A percentile compares a stretch with the other conserved stretches of the same genome.
phyloP scores from a whole-genome alignment of 2,888 invertebrate species.

The Drosophila anomalata region DNA sequence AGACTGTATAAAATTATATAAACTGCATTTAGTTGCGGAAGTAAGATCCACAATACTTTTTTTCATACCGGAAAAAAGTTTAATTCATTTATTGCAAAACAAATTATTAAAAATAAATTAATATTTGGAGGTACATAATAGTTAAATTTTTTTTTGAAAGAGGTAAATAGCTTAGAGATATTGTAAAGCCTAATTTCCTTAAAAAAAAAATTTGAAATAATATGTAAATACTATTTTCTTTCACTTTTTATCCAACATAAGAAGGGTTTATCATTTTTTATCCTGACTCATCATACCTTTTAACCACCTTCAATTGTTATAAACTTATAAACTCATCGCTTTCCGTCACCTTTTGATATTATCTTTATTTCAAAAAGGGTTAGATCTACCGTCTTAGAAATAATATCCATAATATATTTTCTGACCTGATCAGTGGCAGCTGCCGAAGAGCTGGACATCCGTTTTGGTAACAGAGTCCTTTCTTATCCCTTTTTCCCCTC shows the following conservation, averaged over 20 bases:
- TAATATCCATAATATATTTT: neutral
- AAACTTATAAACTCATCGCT: slow-evolving; percentile 17
- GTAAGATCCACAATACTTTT: neutral
- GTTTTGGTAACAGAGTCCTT: slow-evolving; percentile 34
- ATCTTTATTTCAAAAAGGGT: slow-evolving; percentile 14
- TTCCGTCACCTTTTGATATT: slow-evolving; percentile 1
- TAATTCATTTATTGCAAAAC: neutral
- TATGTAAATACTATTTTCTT: too few species aligned
- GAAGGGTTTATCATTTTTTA: neutral
- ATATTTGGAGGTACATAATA: neutral
- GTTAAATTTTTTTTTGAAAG: too few species aligned
- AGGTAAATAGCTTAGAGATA: too few species aligned
- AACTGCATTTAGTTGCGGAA: neutral
- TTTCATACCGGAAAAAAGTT: neutral
- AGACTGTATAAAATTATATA: neutral
- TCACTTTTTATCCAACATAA: too few species aligned
- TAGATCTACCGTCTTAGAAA: slow-evolving; percentile 10
- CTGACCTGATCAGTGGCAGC: slow-evolving; percentile 21
- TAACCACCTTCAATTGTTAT: neutral
- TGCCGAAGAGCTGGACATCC: slow-evolving; percentile 14
- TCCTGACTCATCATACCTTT: neutral
- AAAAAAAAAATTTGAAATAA: too few species aligned
- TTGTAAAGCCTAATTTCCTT: too few species aligned
- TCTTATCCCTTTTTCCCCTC: slow-evolving; percentile 13
- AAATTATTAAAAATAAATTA: neutral